Evolutionary conservation across 2,888 invertebrate species (phyloP), one percentile per base, ranked within the genome.

Genomic region (Netelia inedita): DNA sequence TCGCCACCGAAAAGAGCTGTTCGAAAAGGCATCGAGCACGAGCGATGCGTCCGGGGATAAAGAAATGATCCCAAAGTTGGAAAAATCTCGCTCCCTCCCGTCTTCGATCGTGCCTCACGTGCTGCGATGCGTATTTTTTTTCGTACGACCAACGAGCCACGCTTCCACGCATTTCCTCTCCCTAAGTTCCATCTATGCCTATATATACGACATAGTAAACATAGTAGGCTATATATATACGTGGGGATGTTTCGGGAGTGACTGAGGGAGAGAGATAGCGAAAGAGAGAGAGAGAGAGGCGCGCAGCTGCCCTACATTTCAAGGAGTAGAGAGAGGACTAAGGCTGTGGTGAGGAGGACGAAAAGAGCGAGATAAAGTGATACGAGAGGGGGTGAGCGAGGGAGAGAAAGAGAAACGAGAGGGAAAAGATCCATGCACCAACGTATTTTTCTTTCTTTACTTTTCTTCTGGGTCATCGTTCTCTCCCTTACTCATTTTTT

Each of bases 271-370:
- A 28, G 5, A 28, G 28, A 28, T 6, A 28, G 28, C 28, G 5
- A 3, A 28, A 28, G 61, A 74, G 46, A 57, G 74, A 41, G 61
- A 11, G 81, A 35, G 79, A 72, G 43, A 74, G 72, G 11, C 57
- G 74, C 78, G 68, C 88, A 87, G 83, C 85, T 88, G 87, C 72
- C 85, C 83, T 66, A 87, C 83, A 86, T 86, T 88, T 85, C 80
- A 79, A 85, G 78, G 83, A n/a, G n/a, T n/a, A n/a, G n/a, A 82
- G 74, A 68, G 72, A 78, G 71, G 35, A 61, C 68, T 50, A 68
- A 61, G 78, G 61, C 16, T 23, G 65, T 23, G 23, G 46, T n/a
- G 23, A 59, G 46, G 14, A 72, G 68, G 76, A 53, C 21, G 57
- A 16, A 65, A 66, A 79, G 68, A 46, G 53, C 46, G 74, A 57